Evolutionary conservation across 2,888 invertebrate species (phyloP).

Genomic region (Fragum sueziense): DNA sequence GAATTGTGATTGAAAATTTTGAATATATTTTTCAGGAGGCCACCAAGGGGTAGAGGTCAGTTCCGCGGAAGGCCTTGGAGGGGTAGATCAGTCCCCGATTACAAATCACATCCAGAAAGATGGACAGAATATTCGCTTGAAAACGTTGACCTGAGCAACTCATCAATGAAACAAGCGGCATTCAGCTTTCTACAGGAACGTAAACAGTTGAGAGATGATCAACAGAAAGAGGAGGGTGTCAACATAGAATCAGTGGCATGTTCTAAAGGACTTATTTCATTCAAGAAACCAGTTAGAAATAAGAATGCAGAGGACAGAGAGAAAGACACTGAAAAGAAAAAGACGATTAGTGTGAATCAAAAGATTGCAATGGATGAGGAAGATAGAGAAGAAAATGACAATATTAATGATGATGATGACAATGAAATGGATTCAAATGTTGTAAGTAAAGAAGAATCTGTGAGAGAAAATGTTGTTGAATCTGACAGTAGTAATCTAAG

Average conservation of each 20-base stretch:
- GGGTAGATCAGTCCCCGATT: conserved; percentile 76
- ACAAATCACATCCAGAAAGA: conserved; percentile 90
- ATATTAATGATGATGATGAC: conserved; percentile 13
- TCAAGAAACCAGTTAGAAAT: conserved; percentile 55
- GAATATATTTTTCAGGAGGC: conserved; percentile 13
- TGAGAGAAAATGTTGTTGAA: not conserved
- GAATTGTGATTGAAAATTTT: too few species aligned
- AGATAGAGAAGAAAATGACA: not conserved
- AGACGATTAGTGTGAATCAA: not conserved
- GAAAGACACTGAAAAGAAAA: conserved; percentile 17
- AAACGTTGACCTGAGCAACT: conserved; percentile 92
- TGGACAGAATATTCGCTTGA: conserved; percentile 92
- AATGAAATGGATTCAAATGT: conserved; percentile 8
- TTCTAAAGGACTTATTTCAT: conserved; percentile 69
- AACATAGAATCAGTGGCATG: conserved; percentile 64
- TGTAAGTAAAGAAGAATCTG: conserved; percentile 8
- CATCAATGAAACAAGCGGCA: conserved; percentile 90
- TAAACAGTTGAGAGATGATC: conserved; percentile 62
- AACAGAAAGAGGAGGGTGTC: conserved; percentile 45
- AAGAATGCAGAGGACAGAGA: conserved; percentile 5
- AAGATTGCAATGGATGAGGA: conserved; percentile 8
- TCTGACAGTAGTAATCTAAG: not conserved
- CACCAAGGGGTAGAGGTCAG: not conserved
- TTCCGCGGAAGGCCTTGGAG: conserved; percentile 27
- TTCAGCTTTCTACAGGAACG: conserved; percentile 89